Conservation (phyloP, 2,888 invertebrate species). For the Mamestra brassicae region DNA sequence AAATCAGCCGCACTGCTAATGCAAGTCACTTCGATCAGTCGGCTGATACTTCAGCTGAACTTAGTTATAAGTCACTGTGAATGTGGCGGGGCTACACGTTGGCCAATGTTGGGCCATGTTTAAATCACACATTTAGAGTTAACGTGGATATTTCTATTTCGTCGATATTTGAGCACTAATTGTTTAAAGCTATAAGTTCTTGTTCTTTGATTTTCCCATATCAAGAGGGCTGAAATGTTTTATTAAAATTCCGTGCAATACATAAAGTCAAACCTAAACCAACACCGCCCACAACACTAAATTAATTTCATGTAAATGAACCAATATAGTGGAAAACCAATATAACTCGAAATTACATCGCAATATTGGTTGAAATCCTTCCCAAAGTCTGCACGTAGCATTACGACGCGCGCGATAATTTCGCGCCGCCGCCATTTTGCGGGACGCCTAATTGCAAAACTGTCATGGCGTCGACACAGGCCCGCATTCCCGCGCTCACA, state of each 20-base stretch:
- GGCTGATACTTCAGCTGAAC: conserved; percentile 58
- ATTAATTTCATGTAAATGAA: conserved; percentile 60
- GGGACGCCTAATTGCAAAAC: conserved; percentile 78
- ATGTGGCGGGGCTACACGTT: conserved; percentile 25
- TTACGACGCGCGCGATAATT: conserved; percentile 67
- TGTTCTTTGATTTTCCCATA: background rate
- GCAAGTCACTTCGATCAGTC: conserved; percentile 75
- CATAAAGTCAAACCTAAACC: conserved; percentile 35
- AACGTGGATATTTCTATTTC: background rate
- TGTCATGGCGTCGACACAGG: conserved; percentile 77
- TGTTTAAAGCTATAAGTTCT: background rate
- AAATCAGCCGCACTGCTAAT: conserved; percentile 65
- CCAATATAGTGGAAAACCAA: conserved; percentile 51
- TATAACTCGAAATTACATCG: conserved; percentile 53
- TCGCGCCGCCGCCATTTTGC: conserved; percentile 74
- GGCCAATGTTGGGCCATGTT: conserved; percentile 37
- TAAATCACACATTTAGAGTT: background rate
- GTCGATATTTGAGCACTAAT: too few species aligned
- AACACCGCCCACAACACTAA: conserved; percentile 31
- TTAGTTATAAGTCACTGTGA: conserved; percentile 65
- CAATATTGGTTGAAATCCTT: conserved; percentile 64
- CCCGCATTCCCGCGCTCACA: conserved; percentile 76
- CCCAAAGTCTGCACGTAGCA: conserved; percentile 56
- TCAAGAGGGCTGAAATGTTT: conserved; percentile 1
- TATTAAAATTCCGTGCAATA: conserved; percentile 9